Evolutionary conservation across 2,113 vertebrate genomes (phyloP), one percentile per base, ranked within the genome.

Genomic region (Xyrauchen texanus): DNA sequence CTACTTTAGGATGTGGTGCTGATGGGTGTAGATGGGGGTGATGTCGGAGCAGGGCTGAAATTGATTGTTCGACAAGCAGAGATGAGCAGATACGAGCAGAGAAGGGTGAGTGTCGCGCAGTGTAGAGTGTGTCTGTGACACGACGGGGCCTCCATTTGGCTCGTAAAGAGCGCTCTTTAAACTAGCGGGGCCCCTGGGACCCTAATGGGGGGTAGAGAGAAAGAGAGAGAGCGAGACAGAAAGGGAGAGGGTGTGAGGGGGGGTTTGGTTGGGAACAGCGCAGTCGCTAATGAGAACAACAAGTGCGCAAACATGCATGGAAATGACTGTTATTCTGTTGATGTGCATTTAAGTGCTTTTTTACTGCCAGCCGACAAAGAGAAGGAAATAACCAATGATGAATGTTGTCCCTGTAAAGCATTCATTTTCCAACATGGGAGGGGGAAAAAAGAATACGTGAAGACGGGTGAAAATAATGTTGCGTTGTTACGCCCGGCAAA

Each of bases 341-440:
- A 96, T 96, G 95, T 94, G 94, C 95, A 95, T 96, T 96, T 96
- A 96, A 96, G 95, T 96, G 95, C 95, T 95, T 96, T 96, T 96
- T 96, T 95, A 96, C 94, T 95, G 95, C 94, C 93, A 93, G 93
- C 94, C 92, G 75, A 94, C 95, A 94, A 95, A 94, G 94, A 94
- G 94, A 93, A 90, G 93, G 94, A 95, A 96, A 94, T 95, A 94
- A 95, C 94, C 92, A 94, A 94, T 96, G 95, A 96, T 96, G 94
- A 95, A 96, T 96, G 95, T 94, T 91, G 83, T 92, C 93, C 92
- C 92, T 87, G 92, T 94, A 94, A 95, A 94, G 94, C 95, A 96
- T 95, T 95, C 94, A 95, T 96, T 95, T 95, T 94, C 94, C 94
- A 92, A 91, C 89, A 49, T 81, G 71, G 69, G 70, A 85, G 71